Base-by-base conservation (phyloP, 2,113 vertebrate genomes). In the Psilopsiagon aymara region DNA sequence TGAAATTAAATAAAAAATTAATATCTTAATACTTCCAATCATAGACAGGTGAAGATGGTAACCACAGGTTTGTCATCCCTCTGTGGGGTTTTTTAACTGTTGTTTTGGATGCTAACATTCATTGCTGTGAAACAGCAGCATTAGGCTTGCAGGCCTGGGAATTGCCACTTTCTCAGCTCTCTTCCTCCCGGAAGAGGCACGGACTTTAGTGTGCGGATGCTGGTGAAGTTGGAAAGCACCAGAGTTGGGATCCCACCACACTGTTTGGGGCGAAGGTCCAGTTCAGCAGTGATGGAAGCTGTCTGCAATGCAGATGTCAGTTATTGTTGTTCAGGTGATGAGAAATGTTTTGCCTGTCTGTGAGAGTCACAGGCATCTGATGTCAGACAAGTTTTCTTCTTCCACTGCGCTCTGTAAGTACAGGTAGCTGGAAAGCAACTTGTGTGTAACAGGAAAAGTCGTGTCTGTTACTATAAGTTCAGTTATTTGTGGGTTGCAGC, bases 391-490 rank as follows among this genome's bases (percentile, higher is more conserved):
- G 25, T 66, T 75, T 81, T 57, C 64, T 78, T 86, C n/a, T 84
- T 19, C 41, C n/a, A 9, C 35, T 14, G 63, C 57, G 16, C 47
- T 73, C 82, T 60, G 8, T 31, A 39, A 55, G 57, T 43, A 47
- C 78, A 94, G 78, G 88, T 95, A 93, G n/a, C 74, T 85, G 78
- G 62, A 90, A 73, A 12, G 44, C 43, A 47, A 44, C 31, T 86
- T 33, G 12, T 17, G 25, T 37, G 20, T 39, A 95, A 39, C 13
- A 88, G 74, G 47, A 84, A 59, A 86, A 74, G 27, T 52, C 4
- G 1, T 39, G 28, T 53, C 60, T 67, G 13, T 71, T 87, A 11
- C 37, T 80, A 59, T 37, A 79, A 90, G 59, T 66, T 69, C 24
- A 27, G 10, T 66, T 89, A 41, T n/a, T 87, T 85, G 28, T 66